Base-by-base conservation (phyloP, 2,797 vertebrate species). In the Peromyscus eremicus region DNA sequence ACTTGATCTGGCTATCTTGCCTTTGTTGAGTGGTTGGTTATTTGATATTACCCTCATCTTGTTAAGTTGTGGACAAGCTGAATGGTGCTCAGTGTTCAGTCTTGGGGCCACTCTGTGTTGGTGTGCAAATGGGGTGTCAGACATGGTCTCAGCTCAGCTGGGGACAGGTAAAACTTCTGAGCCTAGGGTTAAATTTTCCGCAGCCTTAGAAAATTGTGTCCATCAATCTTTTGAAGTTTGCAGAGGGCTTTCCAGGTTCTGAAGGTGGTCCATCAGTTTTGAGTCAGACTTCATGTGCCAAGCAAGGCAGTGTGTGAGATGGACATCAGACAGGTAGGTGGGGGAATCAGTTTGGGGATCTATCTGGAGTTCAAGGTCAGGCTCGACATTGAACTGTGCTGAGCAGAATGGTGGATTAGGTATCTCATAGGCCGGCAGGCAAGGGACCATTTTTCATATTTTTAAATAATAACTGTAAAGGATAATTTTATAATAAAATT, bases 401-500 rank as follows among this genome's bases (percentile, higher is more conserved):
- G 32, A 68, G 10, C 62, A 49, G 62, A 68, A 34, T 14, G 29
- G 62, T 23, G 5, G 17, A 34, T 13, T 85, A 6, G 17, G 5
- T 46, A 34, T 21, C 17, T 8, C 17, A 66, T 46, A 34, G 40
- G 9, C 17, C 11, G 19, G 10, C 82, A 23, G 6, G 10, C 43
- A 85, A 29, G 10, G 29, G 3, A 49, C 19, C 29, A 25, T 14
- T 68, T 68, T 70, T 52, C 21, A 16, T 52, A 25, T 86, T 75
- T 70, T 89, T 32, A 89, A 70, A 60, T 77, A 55, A 62, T 27
- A 88, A 64, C 34, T 43, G 6, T 71, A 52, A 87, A 81, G 52
- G 1, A 37, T 64, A 94, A 66, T 19, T 83, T 60, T 83, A 70
- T 70, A 71, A 87, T 37, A 93, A 95, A 89, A 79, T 71, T 77